Conservation (phyloP, 2,797 vertebrate genomes). For the Epinephelus awoara region DNA sequence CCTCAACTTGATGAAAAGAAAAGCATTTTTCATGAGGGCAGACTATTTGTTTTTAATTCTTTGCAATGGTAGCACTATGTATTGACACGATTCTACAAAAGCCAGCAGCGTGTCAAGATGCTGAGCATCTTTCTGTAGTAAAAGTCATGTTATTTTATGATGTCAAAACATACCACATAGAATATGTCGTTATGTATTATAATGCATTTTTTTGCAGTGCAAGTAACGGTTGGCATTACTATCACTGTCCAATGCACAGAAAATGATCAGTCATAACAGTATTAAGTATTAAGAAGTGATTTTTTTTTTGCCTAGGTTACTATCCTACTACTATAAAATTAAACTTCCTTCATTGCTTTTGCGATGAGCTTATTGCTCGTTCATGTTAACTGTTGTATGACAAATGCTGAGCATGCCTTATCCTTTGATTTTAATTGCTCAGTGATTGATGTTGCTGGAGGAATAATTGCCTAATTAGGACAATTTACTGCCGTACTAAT, state of each 20-base stretch:
- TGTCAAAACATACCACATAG: too few relatives aligned
- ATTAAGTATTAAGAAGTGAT: neutral
- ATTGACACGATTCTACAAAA: too few relatives aligned
- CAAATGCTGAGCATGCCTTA: constrained; percentile 37
- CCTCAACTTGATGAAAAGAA: too few relatives aligned
- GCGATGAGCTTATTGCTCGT: constrained; percentile 15
- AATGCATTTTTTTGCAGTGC: too few relatives aligned
- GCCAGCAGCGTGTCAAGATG: too few relatives aligned
- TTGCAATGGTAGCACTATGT: too few relatives aligned
- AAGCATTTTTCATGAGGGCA: too few relatives aligned
- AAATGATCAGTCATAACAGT: neutral
- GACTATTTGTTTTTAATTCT: too few relatives aligned
- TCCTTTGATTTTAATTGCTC: constrained; percentile 48
- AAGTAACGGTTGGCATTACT: too few relatives aligned
- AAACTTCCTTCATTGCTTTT: constrained; percentile 1
- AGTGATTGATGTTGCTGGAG: constrained; percentile 49
- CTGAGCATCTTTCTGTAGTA: too few relatives aligned
- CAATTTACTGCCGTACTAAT: constrained; percentile 51
- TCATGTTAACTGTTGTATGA: constrained; percentile 31
- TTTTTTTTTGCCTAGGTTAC: neutral
- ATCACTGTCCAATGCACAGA: neutral
- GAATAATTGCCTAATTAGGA: constrained; percentile 49
- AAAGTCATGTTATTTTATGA: too few relatives aligned
- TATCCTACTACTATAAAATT: neutral
- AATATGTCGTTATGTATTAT: too few relatives aligned